Base-by-base conservation (phyloP, 2,113 vertebrate species). In the Meles meles region DNA sequence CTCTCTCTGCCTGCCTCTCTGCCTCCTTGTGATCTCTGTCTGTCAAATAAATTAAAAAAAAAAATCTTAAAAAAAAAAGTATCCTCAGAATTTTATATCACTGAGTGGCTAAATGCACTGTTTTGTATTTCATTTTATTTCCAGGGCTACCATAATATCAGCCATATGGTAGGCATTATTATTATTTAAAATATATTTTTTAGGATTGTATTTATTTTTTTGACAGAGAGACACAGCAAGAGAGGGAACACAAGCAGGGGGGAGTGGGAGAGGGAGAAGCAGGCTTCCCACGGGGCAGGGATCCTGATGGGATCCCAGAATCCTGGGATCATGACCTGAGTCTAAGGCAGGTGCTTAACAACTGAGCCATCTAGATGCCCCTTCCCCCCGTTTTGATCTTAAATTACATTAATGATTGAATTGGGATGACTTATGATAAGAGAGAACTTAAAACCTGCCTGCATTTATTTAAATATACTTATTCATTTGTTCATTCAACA, bases 391-490 rank as follows among this genome's bases (percentile, higher is more conserved):
- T 63, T 93, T 93, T 93, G 10, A 85, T 89, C 47, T 76, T 90
- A 86, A 93, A 80, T 95, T 88, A 79, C 11, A 79, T 88, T 95
- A 95, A 77, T 87, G 77, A 80, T 8, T 91, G 31, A 88, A 69
- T 39, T 87, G 34, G 42, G 52, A 61, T 63, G 10, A 27, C 37
- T 85, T 85, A 57, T 61, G 77, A 25, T 83, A 90, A 92, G 84
- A 94, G 27, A 96, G 18, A 49, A 96, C 61, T 90, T 83, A 81
- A 91, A 79, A 27, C 25, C 23, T 79, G 27, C 65, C 72, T 93
- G 59, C 8, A n/a, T 80, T 94, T 96, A 92, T 92, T 95, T 94
- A 94, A 96, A 87, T 96, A 34, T 57, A 77, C 23, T 77, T 83
- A 37, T 83, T 84, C n/a, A 61, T 72, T 92, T 87, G 37, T 96